A percentile compares a stretch with the other conserved stretches of the same genome.
Evolutionary conservation across 2,113 vertebrate genomes (phyloP).

Genomic region (Rana temporaria): DNA sequence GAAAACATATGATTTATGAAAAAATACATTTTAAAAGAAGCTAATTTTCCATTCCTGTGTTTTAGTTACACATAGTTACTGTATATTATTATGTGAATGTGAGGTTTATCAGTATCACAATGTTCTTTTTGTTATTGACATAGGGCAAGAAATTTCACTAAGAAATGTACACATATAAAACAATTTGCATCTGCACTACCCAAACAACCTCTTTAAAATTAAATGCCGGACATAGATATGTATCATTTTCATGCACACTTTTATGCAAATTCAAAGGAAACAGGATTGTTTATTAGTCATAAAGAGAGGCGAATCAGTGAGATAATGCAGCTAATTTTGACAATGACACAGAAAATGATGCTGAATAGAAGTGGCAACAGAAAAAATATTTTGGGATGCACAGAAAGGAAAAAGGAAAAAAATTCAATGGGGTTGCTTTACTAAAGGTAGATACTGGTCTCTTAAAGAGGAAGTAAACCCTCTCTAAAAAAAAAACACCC

Average conservation of each 20-base stretch:
- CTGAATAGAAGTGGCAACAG: too few species aligned
- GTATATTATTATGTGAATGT: not conserved
- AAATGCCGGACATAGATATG: constrained; percentile 23
- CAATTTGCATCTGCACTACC: constrained; percentile 29
- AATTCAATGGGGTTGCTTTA: too few species aligned
- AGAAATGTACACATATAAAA: constrained; percentile 17
- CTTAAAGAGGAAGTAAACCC: too few species aligned
- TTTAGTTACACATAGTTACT: not conserved
- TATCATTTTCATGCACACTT: constrained; percentile 43
- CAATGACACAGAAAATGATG: constrained; percentile 1
- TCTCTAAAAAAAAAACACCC: too few species aligned
- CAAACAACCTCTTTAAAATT: constrained; percentile 27
- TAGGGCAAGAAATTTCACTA: constrained; percentile 8
- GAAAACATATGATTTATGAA: too few species aligned
- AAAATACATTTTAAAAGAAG: too few species aligned
- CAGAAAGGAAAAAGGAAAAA: not conserved
- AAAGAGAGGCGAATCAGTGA: constrained; percentile 29
- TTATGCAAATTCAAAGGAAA: constrained; percentile 46
- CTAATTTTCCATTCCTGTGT: not conserved
- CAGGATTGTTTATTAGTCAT: constrained; percentile 23
- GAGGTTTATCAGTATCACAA: not conserved
- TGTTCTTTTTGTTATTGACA: constrained; percentile 34
- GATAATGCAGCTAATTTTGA: not conserved
- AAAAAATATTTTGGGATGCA: too few species aligned
- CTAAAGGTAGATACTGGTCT: too few species aligned